Evolutionary conservation across 2,888 invertebrate species (phyloP), one percentile per base, ranked within the genome.

Genomic region (Plebejus melissa): DNA sequence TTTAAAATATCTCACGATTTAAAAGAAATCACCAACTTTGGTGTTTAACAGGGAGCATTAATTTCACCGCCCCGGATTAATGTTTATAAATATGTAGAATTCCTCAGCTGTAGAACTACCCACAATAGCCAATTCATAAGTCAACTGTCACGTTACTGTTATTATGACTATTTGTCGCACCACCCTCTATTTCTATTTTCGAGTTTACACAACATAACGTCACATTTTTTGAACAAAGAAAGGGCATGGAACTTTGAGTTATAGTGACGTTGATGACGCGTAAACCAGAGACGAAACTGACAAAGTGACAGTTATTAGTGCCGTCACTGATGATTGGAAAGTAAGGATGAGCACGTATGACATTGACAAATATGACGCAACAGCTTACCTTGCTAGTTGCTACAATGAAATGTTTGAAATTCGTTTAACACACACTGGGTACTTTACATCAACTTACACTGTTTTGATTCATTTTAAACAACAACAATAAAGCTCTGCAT

Each of bases 191-290:
- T 72, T 32, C 72, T 82, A 84, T 81, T 80, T 80, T 79, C 79
- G 82, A 78, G 76, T 78, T 58, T 74, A 74, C 76, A 75, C 74
- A 54, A 70, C 74, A 77, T 78, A 77, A 77, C 81, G 79, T 81
- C 82, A 82, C 77, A 77, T 78, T 79, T 84, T 82, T 80, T 83
- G 88, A 90, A 93, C 93, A 93, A 93, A 93, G 93, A 91, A 91
- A 93, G 92, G 90, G 90, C 91, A 91, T 81, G 82, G 92, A 91
- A 92, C 92, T 89, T 87, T 87, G 88, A 90, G 91, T 91, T 91
- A 89, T 89, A 82, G 88, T 82, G 90, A 90, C 92, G 89, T 89
- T 88, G 89, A 89, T 87, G 87, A 82, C 81, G 80, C 76, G 79
- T 82, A 87, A 82, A 81, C 86, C 86, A 86, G 85, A 88, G 88